Percentiles rank a stretch among this genome's conserved stretches.
Evolutionary conservation across 2,888 invertebrate genomes (phyloP).

Genomic region (Phlogophora meticulosa): DNA sequence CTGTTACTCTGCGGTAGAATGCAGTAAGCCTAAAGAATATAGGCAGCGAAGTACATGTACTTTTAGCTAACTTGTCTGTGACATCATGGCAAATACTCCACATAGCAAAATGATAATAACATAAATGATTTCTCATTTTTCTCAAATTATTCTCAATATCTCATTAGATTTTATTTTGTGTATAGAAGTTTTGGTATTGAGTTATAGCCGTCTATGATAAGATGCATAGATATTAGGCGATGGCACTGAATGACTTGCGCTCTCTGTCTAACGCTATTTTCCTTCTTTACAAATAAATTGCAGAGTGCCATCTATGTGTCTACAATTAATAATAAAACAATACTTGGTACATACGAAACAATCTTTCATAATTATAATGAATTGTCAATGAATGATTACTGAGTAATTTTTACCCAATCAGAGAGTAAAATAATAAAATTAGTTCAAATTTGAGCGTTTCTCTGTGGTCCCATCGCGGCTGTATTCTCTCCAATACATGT

Average conservation of each 20-base stretch:
- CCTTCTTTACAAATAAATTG: not conserved
- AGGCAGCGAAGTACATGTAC: not conserved
- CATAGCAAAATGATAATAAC: slow-evolving; percentile 30
- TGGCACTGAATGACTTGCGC: not conserved
- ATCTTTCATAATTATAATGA: slow-evolving; percentile 10
- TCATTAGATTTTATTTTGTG: slow-evolving; percentile 39
- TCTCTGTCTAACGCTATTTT: slow-evolving; percentile 14
- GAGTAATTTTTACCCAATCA: slow-evolving; percentile 18
- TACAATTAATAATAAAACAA: slow-evolving; percentile 20
- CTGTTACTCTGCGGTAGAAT: not conserved
- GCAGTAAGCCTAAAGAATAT: too few species aligned
- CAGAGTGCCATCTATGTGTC: not conserved
- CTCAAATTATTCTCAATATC: slow-evolving; percentile 25
- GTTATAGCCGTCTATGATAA: slow-evolving; percentile 23
- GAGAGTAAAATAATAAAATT: slow-evolving; percentile 23
- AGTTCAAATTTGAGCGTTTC: slow-evolving; percentile 58
- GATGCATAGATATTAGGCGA: slow-evolving; percentile 30
- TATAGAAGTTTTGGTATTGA: slow-evolving; percentile 41
- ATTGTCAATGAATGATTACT: slow-evolving; percentile 9
- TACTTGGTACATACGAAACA: slow-evolving; percentile 13
- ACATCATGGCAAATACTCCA: slow-evolving; percentile 27
- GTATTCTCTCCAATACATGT: slow-evolving; percentile 29
- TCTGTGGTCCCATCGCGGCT: slow-evolving; percentile 59
- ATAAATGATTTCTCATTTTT: slow-evolving; percentile 37
- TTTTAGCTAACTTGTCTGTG: slow-evolving; percentile 9